A percentile compares a stretch with the other conserved stretches of the same genome.
These are phyloP conservation scores for Thalassophryne amazonica DNA, from an alignment of 2,797 vertebrate species.

Conservation along the genomic window DNA sequence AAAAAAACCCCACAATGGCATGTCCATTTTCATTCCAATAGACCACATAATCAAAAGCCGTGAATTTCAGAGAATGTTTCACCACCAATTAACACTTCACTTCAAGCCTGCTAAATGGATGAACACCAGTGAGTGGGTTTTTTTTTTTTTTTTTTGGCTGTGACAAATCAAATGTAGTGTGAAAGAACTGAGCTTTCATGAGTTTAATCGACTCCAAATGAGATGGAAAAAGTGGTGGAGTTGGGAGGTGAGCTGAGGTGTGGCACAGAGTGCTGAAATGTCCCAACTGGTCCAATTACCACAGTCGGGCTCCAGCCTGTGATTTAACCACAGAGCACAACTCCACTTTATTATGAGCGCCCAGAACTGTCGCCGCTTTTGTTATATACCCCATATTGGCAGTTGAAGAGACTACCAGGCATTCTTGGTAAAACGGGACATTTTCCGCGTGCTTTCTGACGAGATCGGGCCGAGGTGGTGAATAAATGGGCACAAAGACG, in stretches of 20 bases:
- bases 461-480: conserved; percentile 9
- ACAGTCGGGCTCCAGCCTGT: conserved; percentile 27
- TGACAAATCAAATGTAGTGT: conserved; percentile 9
- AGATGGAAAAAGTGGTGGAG: conserved; percentile 50
- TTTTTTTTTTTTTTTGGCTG: conserved; percentile 21
- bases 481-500: conserved; percentile 33
- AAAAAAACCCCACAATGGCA: too few species aligned
- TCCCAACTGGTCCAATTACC: conserved; percentile 68
- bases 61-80: conserved; percentile 14
- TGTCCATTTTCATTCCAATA: too few species aligned
- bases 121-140: conserved; percentile 5
- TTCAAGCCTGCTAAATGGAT: conserved; percentile 13
- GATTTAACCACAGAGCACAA: conserved; percentile 43
- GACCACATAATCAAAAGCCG: too few species aligned
- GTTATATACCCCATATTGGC: conserved; percentile 37
- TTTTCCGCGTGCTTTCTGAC: conserved; percentile 41
- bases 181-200: conserved; percentile 21
- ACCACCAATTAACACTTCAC: conserved; percentile 31
- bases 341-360: too few species aligned
- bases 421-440: conserved; percentile 28
- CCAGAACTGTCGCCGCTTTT: conserved; percentile 49
- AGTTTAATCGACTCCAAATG: conserved; percentile 47
- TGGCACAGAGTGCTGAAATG: conserved; percentile 54
- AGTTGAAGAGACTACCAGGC: conserved; percentile 56
- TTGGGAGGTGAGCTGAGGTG: conserved; percentile 61